Conservation (phyloP, 2,113 vertebrate species). For the Pelusios castaneus region DNA sequence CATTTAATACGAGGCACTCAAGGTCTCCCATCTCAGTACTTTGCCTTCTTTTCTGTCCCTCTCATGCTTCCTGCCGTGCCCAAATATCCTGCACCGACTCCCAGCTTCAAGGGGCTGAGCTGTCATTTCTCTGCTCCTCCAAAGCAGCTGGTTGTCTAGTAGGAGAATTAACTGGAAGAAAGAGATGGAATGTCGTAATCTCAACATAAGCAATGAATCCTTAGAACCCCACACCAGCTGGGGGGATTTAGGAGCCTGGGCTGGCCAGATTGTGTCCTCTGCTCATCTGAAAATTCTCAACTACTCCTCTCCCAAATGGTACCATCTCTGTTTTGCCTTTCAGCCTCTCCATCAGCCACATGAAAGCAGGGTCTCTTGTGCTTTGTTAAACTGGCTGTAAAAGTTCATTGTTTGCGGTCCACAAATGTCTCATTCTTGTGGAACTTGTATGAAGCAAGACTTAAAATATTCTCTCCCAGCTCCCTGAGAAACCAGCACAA, state of each 20-base stretch:
- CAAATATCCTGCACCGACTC: fast-evolving
- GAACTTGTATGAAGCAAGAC: not conserved
- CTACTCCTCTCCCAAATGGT: not conserved
- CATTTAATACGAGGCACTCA: not conserved
- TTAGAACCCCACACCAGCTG: not conserved
- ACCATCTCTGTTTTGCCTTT: not conserved
- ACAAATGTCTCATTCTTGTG: not conserved
- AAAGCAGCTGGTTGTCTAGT: not conserved
- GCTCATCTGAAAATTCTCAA: not conserved
- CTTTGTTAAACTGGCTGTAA: not conserved
- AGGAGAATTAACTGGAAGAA: not conserved
- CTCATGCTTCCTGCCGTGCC: fast-evolving
- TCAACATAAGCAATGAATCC: not conserved
- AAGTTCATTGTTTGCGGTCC: fast-evolving
- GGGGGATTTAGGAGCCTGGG: not conserved
- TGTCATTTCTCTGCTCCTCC: not conserved
- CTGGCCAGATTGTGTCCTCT: not conserved
- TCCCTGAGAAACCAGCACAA: not conserved
- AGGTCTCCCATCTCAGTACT: not conserved
- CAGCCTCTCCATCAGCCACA: not conserved
- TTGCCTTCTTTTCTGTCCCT: not conserved
- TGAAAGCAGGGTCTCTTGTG: fast-evolving
- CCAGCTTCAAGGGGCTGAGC: not conserved
- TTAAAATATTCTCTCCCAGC: fast-evolving
- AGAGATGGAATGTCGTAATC: not conserved